Base-by-base conservation (phyloP, 1,140 invertebrate species). In the Temnothorax nylanderi region DNA sequence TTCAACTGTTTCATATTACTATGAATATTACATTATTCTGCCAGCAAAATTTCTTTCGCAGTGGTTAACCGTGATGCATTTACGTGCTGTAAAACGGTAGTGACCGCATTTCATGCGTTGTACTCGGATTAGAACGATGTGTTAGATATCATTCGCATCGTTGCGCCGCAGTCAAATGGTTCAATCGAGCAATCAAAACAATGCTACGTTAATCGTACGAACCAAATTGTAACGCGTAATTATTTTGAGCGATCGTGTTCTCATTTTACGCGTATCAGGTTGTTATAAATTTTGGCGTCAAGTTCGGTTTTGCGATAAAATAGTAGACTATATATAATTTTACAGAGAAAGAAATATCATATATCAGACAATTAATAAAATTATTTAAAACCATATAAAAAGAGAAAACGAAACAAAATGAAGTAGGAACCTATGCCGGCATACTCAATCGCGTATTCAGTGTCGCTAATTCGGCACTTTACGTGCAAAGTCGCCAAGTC, bases 41-140 rank as follows among this genome's bases (percentile, higher is more conserved):
- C 16, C 44, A 32, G 65, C 26, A 32, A 11, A 51, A 78, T 37
- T 78, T 78, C 76, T 78, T 78, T 65, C 18, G n/a, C 75, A 41
- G 13, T n/a, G 26, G 60, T 65, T 26, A 51, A 65, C 76, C 76
- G 44, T 60, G 65, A 51, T 8, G 74, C 56, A 58, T 77, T 77
- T 65, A 34, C 60, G 13, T 34, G 58, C 26, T 37, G n/a, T 47
- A 41, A 58, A 60, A 62, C 54, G 56, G 16, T 58, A 41, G 41
- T 8, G 8, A 75, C 41, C 60, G 60, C 76, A 51, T 51, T 34
- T n/a, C 26, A 26, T 26, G 44, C 58, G 56, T 34, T 64, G 75
- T 34, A 32, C 26, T 18, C 26, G 34, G 32, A 78, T 65, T 49
- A 65, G 76, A 78, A 47, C 26, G 18, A 4, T 26, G 58, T 76